Percentiles rank a stretch among this genome's conserved stretches.
These are phyloP conservation scores for Pongo pygmaeus DNA, from an alignment of 2,113 vertebrate genomes.

Conservation along the genomic window DNA sequence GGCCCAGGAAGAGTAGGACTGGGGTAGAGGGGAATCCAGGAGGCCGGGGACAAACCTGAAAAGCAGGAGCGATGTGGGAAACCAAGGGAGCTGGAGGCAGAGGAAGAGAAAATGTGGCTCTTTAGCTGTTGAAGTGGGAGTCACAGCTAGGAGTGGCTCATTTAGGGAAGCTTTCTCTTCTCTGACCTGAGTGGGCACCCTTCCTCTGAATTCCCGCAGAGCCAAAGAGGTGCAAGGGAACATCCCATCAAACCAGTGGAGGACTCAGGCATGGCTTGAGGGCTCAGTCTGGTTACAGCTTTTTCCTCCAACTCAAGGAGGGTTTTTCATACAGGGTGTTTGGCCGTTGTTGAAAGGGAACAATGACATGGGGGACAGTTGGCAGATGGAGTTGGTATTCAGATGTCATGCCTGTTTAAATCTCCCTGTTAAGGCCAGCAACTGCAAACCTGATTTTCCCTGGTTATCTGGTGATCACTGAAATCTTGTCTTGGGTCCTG, in stretches of 20 bases:
- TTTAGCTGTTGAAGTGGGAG: slow-evolving; percentile 56
- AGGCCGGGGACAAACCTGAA: not conserved
- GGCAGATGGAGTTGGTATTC: slow-evolving; percentile 12
- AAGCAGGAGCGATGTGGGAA: not conserved
- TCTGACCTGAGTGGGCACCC: slow-evolving; percentile 14
- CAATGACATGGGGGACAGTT: slow-evolving; percentile 27
- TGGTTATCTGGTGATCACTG: not conserved
- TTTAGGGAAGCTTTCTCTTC: not conserved
- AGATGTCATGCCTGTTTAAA: not conserved
- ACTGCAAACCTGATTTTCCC: not conserved
- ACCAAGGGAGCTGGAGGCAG: not conserved
- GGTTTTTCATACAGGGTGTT: not conserved
- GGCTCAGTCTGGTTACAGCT: not conserved
- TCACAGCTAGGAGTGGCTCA: slow-evolving; percentile 33
- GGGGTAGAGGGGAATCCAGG: not conserved
- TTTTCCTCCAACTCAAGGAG: not conserved
- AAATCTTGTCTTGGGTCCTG: not conserved
- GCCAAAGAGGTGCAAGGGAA: not conserved
- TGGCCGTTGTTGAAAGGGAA: not conserved
- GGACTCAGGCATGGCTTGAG: not conserved
- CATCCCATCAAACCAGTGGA: not conserved
- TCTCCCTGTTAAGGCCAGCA: not conserved
- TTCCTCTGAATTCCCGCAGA: not conserved
- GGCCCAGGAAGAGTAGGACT: not conserved
- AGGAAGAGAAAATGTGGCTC: slow-evolving; percentile 1